Percentiles rank a stretch among this genome's conserved stretches.
Evolutionary conservation across 2,113 vertebrate genomes (phyloP).

Genomic region (Urocynchramus pylzowi): DNA sequence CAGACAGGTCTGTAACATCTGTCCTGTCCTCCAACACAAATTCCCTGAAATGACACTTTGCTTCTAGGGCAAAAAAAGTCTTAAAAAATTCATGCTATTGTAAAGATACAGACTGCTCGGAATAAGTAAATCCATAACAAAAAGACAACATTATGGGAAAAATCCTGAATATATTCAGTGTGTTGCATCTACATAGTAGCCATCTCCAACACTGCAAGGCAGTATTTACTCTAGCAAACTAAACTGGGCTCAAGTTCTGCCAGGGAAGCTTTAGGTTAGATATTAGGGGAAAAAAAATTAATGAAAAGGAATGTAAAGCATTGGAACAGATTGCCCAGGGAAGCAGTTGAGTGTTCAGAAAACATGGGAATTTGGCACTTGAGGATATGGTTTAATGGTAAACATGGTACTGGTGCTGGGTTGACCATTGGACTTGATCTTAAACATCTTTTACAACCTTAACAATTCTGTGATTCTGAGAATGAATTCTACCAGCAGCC

Average conservation of each 20-base stretch:
- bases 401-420: not conserved
- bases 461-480: not conserved
- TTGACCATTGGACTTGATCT: not conserved
- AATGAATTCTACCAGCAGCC: not conserved
- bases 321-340: not conserved
- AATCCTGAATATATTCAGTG: not conserved
- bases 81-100: not conserved
- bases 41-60: not conserved
- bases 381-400: not conserved
- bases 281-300: not conserved
- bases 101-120: not conserved
- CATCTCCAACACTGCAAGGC: not conserved
- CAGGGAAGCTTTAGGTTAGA: not conserved
- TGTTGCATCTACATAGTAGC: not conserved
- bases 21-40: not conserved
- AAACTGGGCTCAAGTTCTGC: not conserved
- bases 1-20: not conserved
- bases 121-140: not conserved
- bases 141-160: not conserved
- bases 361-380: not conserved
- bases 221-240: not conserved
- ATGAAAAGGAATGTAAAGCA: not conserved
- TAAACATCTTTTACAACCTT: rapidly evolving
- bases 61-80: not conserved
- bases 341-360: not conserved